Evolutionary conservation across 2,797 vertebrate genomes (phyloP).

Genomic region (Sylvia borin): DNA sequence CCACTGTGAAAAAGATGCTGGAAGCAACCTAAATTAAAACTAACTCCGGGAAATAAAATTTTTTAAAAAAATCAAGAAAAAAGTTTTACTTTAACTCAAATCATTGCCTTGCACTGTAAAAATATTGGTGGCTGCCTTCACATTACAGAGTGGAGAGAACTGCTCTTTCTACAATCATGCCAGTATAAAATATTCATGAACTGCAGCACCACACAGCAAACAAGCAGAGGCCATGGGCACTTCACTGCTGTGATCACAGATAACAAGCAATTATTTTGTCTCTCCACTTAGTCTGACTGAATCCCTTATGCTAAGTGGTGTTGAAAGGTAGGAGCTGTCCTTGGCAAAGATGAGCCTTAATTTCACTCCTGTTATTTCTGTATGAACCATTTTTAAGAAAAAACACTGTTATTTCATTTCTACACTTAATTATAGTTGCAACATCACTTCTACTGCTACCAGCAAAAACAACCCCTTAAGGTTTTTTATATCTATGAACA

Average conservation of each 20-base stretch:
- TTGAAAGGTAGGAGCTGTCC: background rate
- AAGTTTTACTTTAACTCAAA: background rate
- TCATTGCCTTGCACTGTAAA: background rate
- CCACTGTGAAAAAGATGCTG: background rate
- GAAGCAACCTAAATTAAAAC: background rate
- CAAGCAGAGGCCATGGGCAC: slow-evolving; percentile 8
- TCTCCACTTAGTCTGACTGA: background rate
- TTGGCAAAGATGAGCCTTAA: background rate
- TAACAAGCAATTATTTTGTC: slow-evolving; percentile 36
- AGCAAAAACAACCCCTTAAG: background rate
- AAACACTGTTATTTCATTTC: background rate
- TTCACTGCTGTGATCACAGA: slow-evolving; percentile 30
- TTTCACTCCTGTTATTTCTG: background rate
- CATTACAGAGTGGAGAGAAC: background rate
- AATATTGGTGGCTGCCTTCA: background rate
- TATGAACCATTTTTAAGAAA: background rate
- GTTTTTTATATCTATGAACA: background rate
- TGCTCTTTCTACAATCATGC: background rate
- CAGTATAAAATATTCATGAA: slow-evolving; percentile 64
- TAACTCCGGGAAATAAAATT: background rate
- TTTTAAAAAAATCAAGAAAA: background rate
- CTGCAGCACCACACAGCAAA: slow-evolving; percentile 29
- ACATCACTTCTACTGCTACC: background rate
- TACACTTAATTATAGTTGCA: background rate
- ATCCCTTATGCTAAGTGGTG: background rate